Conservation (phyloP, 1,140 invertebrate genomes). For the Platyura marginata region DNA sequence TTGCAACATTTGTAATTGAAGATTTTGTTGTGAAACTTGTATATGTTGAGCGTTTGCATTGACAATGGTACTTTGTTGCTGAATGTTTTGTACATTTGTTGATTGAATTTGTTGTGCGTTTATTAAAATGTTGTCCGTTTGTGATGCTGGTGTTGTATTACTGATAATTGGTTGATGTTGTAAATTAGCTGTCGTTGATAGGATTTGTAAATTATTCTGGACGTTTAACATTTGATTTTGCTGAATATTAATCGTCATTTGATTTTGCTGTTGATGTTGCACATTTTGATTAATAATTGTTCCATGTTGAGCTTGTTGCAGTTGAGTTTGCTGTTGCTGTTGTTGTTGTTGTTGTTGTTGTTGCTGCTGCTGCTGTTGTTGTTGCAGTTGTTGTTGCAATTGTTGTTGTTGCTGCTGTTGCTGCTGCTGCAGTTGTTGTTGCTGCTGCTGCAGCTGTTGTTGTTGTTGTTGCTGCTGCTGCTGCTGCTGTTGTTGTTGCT, state of each 20-base stretch:
- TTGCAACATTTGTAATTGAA: conserved; percentile 3
- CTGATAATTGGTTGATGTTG: too few species aligned
- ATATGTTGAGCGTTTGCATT: conserved; percentile 1
- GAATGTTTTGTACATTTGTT: background rate
- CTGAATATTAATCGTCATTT: conserved; percentile 1
- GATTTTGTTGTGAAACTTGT: conserved; percentile 1
- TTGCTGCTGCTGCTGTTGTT: conserved; percentile 2
- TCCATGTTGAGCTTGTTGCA: background rate
- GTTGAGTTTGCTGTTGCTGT: background rate
- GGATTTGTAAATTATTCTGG: background rate
- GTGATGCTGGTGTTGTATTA: too few species aligned
- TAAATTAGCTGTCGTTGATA: too few species aligned
- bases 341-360: conserved; percentile 1
- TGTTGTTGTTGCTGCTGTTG: conserved; percentile 15
- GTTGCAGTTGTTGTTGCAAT: conserved; percentile 15
- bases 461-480: conserved; percentile 1
- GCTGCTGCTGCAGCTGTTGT: conserved; percentile 2
- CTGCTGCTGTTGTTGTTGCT: background rate
- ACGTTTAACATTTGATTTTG: background rate
- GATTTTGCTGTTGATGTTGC: conserved; percentile 1
- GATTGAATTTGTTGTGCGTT: conserved; percentile 5
- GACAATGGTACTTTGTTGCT: background rate
- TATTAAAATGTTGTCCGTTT: too few species aligned
- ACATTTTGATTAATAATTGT: background rate
- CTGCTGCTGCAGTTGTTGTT: background rate